Evolutionary conservation across 1,140 invertebrate genomes (phyloP), one percentile per base, ranked within the genome.

Genomic region (Plectus sambesii): DNA sequence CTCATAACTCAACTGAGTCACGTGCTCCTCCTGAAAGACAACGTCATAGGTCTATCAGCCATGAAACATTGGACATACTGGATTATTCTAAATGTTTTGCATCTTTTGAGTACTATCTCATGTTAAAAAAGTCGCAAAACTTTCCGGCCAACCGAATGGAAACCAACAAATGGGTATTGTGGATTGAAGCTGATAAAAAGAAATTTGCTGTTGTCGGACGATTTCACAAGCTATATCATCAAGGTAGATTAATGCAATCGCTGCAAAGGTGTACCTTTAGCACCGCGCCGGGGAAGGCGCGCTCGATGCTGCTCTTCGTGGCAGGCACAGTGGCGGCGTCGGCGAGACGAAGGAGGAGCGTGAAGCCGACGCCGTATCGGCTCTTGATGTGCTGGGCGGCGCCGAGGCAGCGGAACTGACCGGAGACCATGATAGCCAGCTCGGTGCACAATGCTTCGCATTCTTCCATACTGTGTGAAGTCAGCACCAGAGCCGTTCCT

Each of bases 401-500:
- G 6, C 80, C 81, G 39, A 82, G 70, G 55, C 82, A 83, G 46
- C 75, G 77, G 47, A 87, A 76, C 46, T 80, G 74, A 1, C 85
- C 86, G 63, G 80, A 80, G 0, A 87, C 83, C 84, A 89, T 87
- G 37, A 88, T 83, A 20, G 83, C 84, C 39, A 88, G 12, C 12
- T 50, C 22, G 5, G 82, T 82, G 62, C 86, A 89, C 3, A 89
- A 73, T 9, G 82, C 83, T 70, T 90, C 85, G 61, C 82, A 84
- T 70, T 87, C 84, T 17, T 78, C 77, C 84, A 89, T 87, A 57
- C 83, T 37, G 33, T 61, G 59, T 5, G 61, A 53, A 27, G 61
- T 64, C 6, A 61, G 35, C n/a, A 61, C 24, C 8, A 61, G 25
- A 23, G 58, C 52, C 2, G 36, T 39, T 9, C 40, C 41, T 5